Conservation (phyloP, 1,140 invertebrate species). For the Sitodiplosis mosellana region DNA sequence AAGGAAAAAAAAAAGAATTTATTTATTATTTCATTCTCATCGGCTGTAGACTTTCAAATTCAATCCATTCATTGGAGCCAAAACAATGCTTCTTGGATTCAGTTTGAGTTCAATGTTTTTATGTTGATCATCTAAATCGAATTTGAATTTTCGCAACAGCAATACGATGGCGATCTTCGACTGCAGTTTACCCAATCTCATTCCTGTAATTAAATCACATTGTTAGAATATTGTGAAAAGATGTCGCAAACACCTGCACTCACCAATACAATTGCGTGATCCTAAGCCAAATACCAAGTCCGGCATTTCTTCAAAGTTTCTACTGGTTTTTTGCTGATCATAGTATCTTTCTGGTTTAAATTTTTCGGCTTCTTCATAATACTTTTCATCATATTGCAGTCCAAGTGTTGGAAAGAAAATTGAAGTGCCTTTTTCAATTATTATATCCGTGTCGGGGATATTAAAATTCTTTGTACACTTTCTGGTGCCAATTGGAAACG, state of each 20-base stretch:
- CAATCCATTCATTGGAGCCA: neutral
- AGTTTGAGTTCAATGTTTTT: neutral
- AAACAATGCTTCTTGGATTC: neutral
- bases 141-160: neutral
- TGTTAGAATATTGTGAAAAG: too few relatives aligned
- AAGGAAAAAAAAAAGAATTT: too few relatives aligned
- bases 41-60: neutral
- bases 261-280: conserved; percentile 35
- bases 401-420: conserved; percentile 27
- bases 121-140: neutral
- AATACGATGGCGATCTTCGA: neutral
- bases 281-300: conserved; percentile 44
- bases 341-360: conserved; percentile 10
- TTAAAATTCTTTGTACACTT: conserved; percentile 25
- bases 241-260: too few relatives aligned
- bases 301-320: conserved; percentile 15
- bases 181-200: neutral
- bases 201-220: too few relatives aligned
- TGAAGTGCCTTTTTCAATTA: conserved; percentile 15
- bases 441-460: conserved; percentile 23
- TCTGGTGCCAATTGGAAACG: conserved; percentile 25
- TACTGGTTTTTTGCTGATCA: conserved; percentile 6
- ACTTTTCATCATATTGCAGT: conserved; percentile 35
- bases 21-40: too few relatives aligned
- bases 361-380: conserved; percentile 25